Percentiles rank a stretch among this genome's conserved stretches.
Evolutionary conservation across 92 coral and sea anemone genomes (phyloP).

Genomic region (Zoanthus gigantus): DNA sequence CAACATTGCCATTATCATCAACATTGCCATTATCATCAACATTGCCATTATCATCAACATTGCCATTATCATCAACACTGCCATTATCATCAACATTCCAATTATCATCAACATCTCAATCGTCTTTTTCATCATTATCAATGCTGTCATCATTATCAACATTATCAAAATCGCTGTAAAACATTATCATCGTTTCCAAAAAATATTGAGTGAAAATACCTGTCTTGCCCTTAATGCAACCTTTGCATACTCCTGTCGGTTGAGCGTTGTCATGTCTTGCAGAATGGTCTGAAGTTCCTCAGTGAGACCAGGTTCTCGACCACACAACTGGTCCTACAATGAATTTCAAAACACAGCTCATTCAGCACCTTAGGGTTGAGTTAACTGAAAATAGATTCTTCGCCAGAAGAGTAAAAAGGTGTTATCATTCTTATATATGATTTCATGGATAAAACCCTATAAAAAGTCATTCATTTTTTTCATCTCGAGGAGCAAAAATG

Average conservation of each 20-base stretch:
- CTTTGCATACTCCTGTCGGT: constrained; percentile 89
- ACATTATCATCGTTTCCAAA: not conserved
- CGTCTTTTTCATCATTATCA: not conserved
- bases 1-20: too few relatives aligned
- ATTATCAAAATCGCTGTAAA: not conserved
- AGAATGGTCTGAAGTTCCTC: constrained; percentile 87
- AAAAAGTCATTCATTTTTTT: too few relatives aligned
- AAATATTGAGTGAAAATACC: constrained; percentile 44
- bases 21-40: too few relatives aligned
- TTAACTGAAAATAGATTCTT: too few relatives aligned
- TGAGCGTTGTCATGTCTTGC: constrained; percentile 90
- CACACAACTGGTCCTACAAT: constrained; percentile 89
- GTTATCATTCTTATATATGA: too few relatives aligned
- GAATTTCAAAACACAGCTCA: not conserved
- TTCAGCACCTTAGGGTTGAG: too few relatives aligned
- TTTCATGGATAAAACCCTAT: too few relatives aligned
- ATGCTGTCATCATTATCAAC: too few relatives aligned
- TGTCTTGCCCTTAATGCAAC: constrained; percentile 97
- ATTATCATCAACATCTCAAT: not conserved
- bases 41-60: too few relatives aligned
- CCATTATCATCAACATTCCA: not conserved
- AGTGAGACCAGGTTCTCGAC: constrained; percentile 87
- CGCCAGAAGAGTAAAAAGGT: too few relatives aligned
- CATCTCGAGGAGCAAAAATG: too few relatives aligned
- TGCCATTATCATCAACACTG: not conserved